phyloP scores from a whole-genome alignment of 2,888 invertebrate species.

The Platypus cylindrus region DNA sequence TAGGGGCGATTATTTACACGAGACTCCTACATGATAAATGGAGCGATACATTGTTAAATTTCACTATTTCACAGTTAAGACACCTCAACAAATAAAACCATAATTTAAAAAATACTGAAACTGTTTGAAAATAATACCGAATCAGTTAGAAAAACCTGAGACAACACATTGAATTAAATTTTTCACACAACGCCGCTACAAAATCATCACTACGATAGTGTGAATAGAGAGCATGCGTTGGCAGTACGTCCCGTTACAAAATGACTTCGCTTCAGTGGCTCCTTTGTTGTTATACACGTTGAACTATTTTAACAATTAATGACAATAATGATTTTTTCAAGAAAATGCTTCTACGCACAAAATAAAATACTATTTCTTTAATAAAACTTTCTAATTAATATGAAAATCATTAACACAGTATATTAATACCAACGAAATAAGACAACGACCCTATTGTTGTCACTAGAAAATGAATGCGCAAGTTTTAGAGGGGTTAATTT shows the following conservation, averaged over 20 bases:
- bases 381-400: too few species aligned
- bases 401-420: too few species aligned
- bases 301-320: conserved; percentile 1
- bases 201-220: conserved; percentile 23
- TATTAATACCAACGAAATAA: conserved; percentile 19
- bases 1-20: conserved; percentile 25
- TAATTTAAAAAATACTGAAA: conserved; percentile 16
- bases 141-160: conserved; percentile 19
- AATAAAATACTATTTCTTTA: too few species aligned
- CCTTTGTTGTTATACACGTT: conserved; percentile 19
- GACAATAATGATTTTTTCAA: neutral
- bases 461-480: conserved; percentile 12
- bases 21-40: conserved; percentile 27
- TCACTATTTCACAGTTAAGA: conserved; percentile 10
- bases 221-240: conserved; percentile 23
- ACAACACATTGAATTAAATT: conserved; percentile 25
- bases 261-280: conserved; percentile 22
- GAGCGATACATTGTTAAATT: conserved; percentile 21
- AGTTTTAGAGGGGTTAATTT: conserved; percentile 13
- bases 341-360: too few species aligned
- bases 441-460: conserved; percentile 25
- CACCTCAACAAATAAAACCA: conserved; percentile 20
- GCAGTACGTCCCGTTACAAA: conserved; percentile 22
- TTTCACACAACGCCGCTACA: conserved; percentile 25
- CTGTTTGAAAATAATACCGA: conserved; percentile 15